A percentile compares a stretch with the other conserved stretches of the same genome.
phyloP scores from a whole-genome alignment of 2,888 invertebrate genomes.

The Trachelus tabidus region DNA sequence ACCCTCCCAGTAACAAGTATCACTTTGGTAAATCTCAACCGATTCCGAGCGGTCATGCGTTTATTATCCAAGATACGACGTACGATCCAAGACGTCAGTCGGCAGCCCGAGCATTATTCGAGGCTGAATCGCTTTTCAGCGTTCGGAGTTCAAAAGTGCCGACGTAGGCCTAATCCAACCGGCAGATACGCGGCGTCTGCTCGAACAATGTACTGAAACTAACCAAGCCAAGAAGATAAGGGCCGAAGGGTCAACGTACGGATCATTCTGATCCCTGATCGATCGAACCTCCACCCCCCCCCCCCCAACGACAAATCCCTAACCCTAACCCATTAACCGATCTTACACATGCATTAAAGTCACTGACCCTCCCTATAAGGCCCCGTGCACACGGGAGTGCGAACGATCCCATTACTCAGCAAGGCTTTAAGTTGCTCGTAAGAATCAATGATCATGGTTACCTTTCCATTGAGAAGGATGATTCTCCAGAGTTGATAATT shows the following conservation, averaged over 20 bases:
- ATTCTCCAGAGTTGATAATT: neutral
- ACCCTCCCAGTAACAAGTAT: neutral
- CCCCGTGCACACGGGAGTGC: neutral
- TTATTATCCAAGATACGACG: neutral
- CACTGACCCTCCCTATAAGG: neutral
- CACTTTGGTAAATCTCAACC: neutral
- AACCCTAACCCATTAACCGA: conserved; percentile 6
- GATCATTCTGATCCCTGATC: neutral
- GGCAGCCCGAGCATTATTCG: neutral
- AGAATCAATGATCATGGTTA: neutral
- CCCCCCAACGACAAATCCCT: neutral
- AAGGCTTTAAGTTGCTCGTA: neutral
- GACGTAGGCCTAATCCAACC: neutral
- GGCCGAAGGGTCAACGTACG: neutral
- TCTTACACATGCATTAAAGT: neutral
- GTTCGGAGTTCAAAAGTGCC: neutral
- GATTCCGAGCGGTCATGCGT: neutral
- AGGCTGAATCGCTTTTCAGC: neutral
- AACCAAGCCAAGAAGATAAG: neutral
- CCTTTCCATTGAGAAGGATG: neutral
- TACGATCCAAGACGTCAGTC: neutral
- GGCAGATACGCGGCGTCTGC: neutral
- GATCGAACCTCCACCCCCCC: neutral
- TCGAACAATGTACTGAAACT: neutral
- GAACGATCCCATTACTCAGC: conserved; percentile 9